Base-by-base conservation (phyloP, 2,113 vertebrate genomes). In the Conger conger region DNA sequence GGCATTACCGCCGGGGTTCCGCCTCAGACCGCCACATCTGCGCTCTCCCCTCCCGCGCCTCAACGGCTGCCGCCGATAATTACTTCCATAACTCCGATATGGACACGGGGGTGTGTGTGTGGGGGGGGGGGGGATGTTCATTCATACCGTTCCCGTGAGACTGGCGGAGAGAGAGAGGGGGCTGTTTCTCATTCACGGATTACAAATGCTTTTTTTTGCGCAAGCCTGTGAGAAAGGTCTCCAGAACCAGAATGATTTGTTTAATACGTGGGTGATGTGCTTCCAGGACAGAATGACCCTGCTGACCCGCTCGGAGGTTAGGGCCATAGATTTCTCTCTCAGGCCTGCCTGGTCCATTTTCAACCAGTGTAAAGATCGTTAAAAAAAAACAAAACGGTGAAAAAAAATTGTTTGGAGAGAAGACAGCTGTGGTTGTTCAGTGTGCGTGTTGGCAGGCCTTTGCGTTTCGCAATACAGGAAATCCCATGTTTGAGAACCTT, bases 401-500 rank as follows among this genome's bases (percentile, higher is more conserved):
- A 42, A 42, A 42, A 42, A 4, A 42, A 50, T n/a, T n/a, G 45
- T 50, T 50, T 50, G 45, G 9, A 50, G 9, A 13, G 45, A 50
- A 50, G 45, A 15, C 45, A 9, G 45, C 45, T 42, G 18, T 84
- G 76, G 17, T n/a, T 85, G 45, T 82, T 60, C 45, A 82, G 76
- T 78, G 76, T 38, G 76, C 20, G 76, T 4, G 42, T 23, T 0
- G 8, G 6, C 68, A 33, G 4, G 83, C 42, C 60, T 88, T 35
- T 42, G 81, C 84, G 40, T 40, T 83, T 79, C 68, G 81, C 79
- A 40, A 87, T 53, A 79, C 23, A 68, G 60, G 4, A 3, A 73
- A 30, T 63, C 57, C 3, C 57, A 63, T n/a, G 9, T 5, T 27
- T 4, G 18, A 17, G 3, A 16, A 17, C 18, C 3, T 9, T 57